phyloP scores from a whole-genome alignment of 2,797 vertebrate genomes.

The Chrosomus eos region DNA sequence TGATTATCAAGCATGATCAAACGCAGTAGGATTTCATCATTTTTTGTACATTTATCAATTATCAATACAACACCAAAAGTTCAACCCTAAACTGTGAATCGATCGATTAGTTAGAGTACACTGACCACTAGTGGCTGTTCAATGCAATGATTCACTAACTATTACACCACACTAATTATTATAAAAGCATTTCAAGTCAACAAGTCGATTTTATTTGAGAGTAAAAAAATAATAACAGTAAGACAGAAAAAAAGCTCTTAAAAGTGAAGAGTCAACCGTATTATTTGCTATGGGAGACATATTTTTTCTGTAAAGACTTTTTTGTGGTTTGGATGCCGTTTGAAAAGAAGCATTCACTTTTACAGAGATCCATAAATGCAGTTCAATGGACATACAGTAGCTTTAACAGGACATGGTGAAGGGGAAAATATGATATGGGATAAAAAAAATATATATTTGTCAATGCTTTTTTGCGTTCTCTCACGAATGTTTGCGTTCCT shows the following conservation, averaged over 20 bases:
- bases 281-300: not conserved
- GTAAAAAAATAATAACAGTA: conserved; percentile 43
- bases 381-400: not conserved
- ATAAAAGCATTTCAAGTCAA: conserved; percentile 13
- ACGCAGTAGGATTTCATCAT: too few species aligned
- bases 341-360: not conserved
- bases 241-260: not conserved
- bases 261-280: not conserved
- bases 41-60: not conserved
- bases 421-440: not conserved
- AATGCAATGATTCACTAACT: not conserved
- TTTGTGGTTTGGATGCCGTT: not conserved
- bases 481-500: not conserved
- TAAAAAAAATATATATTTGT: not conserved
- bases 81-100: not conserved
- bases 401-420: not conserved
- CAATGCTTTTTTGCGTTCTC: not conserved
- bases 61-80: not conserved
- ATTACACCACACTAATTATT: conserved; percentile 27
- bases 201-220: conserved; percentile 59
- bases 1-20: not conserved
- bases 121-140: conserved; percentile 59
- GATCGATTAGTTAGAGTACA: not conserved
- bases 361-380: not conserved
- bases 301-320: not conserved